Conservation (phyloP, 2,113 vertebrate species). For the Acanthochromis polyacanthus region DNA sequence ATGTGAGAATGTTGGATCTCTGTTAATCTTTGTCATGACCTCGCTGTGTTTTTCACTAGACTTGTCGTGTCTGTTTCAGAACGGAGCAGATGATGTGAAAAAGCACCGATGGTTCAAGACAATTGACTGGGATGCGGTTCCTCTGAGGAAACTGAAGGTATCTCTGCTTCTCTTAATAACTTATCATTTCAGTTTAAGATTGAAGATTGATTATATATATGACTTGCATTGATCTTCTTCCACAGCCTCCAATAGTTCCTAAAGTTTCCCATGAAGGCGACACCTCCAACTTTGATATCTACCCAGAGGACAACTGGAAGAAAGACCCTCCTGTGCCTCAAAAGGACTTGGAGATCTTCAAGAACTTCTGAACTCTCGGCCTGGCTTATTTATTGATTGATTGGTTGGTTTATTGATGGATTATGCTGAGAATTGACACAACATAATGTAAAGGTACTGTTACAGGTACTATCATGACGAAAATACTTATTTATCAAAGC, state of each 20-base stretch:
- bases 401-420: neutral
- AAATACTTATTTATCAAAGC: slow-evolving; percentile 28
- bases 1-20: no score
- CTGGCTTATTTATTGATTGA: slow-evolving; percentile 11
- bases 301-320: slow-evolving; percentile 94
- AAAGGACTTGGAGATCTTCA: slow-evolving; percentile 94
- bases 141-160: slow-evolving; percentile 90
- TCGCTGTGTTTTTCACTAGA: no score
- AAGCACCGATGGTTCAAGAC: slow-evolving; percentile 94
- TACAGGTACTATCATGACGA: slow-evolving; percentile 23
- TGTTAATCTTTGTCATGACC: no score
- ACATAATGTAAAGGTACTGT: slow-evolving; percentile 11
- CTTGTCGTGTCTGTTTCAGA: slow-evolving; percentile 79
- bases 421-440: slow-evolving; percentile 7
- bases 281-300: slow-evolving; percentile 97
- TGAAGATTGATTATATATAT: no score
- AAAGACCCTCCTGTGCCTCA: slow-evolving; percentile 85
- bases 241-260: slow-evolving; percentile 93
- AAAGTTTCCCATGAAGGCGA: slow-evolving; percentile 93
- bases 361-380: slow-evolving; percentile 88
- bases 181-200: no score
- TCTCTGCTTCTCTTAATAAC: no score
- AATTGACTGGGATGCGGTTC: slow-evolving; percentile 93
- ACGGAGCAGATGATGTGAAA: slow-evolving; percentile 95
- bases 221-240: neutral